Evolutionary conservation across 2,797 vertebrate genomes (phyloP).

Genomic region (Tadarida brasiliensis): DNA sequence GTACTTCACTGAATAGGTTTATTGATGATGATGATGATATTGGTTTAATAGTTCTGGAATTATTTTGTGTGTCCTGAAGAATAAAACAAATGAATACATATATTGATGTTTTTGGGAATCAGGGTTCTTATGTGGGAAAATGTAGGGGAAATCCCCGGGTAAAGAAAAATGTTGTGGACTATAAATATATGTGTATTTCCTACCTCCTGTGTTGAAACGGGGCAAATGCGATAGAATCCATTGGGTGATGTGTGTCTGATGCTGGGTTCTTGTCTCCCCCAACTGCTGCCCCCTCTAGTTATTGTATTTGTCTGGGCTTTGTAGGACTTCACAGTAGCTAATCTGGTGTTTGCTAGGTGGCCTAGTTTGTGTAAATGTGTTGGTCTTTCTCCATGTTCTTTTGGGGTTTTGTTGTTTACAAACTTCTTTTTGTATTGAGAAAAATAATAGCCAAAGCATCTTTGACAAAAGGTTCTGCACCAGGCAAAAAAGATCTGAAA

Average conservation of each 20-base stretch:
- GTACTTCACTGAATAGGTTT: background rate
- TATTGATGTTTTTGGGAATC: background rate
- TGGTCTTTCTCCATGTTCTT: too few species aligned
- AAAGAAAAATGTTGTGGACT: background rate
- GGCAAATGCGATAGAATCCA: too few species aligned
- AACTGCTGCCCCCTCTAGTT: too few species aligned
- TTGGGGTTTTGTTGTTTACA: too few species aligned
- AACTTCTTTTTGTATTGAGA: constrained; percentile 67
- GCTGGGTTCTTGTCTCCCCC: too few species aligned
- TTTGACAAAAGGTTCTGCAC: constrained; percentile 78
- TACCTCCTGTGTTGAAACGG: too few species aligned
- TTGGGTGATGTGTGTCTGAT: too few species aligned
- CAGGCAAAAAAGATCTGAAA: constrained; percentile 78
- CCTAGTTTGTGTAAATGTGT: too few species aligned
- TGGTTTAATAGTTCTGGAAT: background rate
- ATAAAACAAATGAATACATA: background rate
- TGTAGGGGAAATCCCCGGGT: background rate
- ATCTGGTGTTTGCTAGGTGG: too few species aligned
- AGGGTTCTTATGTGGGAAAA: background rate
- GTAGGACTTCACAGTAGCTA: too few species aligned
- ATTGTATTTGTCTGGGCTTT: too few species aligned
- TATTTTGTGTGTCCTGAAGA: background rate
- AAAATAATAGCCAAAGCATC: constrained; percentile 83
- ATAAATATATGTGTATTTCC: background rate
- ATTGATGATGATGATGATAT: background rate